Base-by-base conservation (phyloP, 2,113 vertebrate species). In the Chamaea fasciata region DNA sequence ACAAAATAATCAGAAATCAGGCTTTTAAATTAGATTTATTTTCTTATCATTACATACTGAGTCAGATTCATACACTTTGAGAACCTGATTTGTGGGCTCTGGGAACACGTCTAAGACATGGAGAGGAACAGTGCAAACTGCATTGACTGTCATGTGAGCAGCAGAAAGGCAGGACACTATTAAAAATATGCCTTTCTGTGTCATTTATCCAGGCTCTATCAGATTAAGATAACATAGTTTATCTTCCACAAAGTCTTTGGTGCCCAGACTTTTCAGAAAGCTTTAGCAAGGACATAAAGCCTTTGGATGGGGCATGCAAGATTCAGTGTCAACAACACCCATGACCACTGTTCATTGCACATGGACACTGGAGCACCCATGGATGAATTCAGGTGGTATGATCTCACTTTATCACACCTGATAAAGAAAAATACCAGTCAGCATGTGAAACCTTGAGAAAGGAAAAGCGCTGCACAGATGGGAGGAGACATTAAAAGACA, bases 341-440 rank as follows among this genome's bases (percentile, higher is more conserved):
- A n/a, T 0, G 3, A 5, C 41, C 20, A 24, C 8, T 12, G 9
- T 7, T 39, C 1, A 17, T 5, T 21, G 21, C 15, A 62, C 0
- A 1, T 28, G 63, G 56, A 33, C 56, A 55, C 14, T 35, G 47
- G n/a, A 64, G 18, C 15, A 65, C 18, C 28, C 52, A 33, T 0
- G 3, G 8, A 9, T 56, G 47, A 63, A 28, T 44, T 62, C 18
- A 20, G 37, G 23, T 47, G 27, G 15, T n/a, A 13, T 2, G 15
- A 59, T 24, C 56, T 27, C 47, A 74, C 37, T n/a, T 79, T 9
- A 10, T 80, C 47, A 21, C 14, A 20, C 23, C 28, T 22, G 22
- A 75, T n/a, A 42, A 65, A 46, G 20, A 20, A 71, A 74, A 80
- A n/a, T 14, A 71, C 9, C 26, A 33, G 44, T 20, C 39, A 64